Evolutionary conservation across 1,140 invertebrate genomes (phyloP).

Genomic region (Lucilia sericata): DNA sequence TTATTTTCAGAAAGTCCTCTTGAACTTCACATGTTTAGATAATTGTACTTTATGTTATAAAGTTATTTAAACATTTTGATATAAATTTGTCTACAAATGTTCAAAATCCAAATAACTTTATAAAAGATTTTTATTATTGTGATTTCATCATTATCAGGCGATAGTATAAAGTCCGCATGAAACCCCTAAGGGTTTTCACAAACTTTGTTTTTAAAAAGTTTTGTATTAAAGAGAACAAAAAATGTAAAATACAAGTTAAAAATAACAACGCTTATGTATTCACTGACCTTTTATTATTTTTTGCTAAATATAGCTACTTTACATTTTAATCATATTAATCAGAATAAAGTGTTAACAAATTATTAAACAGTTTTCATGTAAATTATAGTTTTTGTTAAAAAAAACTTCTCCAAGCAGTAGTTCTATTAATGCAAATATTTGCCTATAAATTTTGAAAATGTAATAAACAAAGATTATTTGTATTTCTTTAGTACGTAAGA

Average conservation of each 20-base stretch:
- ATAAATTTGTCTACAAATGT: background rate
- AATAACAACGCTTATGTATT: background rate
- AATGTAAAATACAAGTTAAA: background rate
- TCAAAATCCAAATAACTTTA: background rate
- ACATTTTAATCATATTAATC: background rate
- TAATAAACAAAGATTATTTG: background rate
- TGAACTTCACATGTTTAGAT: background rate
- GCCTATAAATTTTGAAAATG: background rate
- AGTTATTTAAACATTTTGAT: background rate
- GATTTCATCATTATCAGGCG: slow-evolving; percentile 7
- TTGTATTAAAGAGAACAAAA: background rate
- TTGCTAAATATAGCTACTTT: background rate
- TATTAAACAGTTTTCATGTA: no score
- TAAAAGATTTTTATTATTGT: background rate
- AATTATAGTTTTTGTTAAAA: no score
- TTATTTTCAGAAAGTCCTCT: background rate
- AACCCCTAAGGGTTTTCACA: background rate
- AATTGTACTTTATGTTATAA: background rate
- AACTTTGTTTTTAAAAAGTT: background rate
- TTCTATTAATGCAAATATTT: background rate
- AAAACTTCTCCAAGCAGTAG: no score
- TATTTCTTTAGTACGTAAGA: background rate
- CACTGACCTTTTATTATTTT: background rate
- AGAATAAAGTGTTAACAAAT: background rate
- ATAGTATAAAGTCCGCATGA: background rate